A percentile compares a stretch with the other conserved stretches of the same genome.
Evolutionary conservation across 2,888 invertebrate genomes (phyloP).

Genomic region (Muscina levida): DNA sequence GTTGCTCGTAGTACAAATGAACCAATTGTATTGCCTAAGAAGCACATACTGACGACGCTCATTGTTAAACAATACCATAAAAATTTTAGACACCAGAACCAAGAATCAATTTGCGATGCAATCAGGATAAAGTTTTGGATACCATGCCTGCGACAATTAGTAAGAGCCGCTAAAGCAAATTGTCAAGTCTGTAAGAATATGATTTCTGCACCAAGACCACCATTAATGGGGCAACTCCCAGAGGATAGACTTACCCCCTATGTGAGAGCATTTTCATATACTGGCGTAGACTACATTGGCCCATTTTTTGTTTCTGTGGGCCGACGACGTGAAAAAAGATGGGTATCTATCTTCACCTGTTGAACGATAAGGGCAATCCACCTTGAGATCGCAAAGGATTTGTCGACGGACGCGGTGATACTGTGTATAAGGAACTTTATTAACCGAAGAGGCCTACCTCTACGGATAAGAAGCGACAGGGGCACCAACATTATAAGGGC

Average conservation of each 20-base stretch:
- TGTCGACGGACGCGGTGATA: conserved; percentile 49
- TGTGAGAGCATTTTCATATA: conserved; percentile 63
- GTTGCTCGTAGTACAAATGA: conserved; percentile 6
- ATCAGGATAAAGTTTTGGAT: conserved; percentile 54
- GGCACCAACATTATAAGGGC: too few relatives aligned
- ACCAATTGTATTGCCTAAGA: conserved; percentile 23
- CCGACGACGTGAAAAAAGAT: conserved; percentile 61
- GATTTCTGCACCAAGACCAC: conserved; percentile 49
- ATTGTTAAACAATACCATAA: conserved; percentile 36
- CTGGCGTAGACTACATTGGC: conserved; percentile 63
- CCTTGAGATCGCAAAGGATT: conserved; percentile 50
- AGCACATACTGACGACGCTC: conserved; percentile 16
- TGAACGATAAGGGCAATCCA: conserved; percentile 58
- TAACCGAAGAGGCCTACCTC: conserved; percentile 48
- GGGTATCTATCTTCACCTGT: conserved; percentile 67
- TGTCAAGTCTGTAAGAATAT: conserved; percentile 49
- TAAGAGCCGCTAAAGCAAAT: conserved; percentile 38
- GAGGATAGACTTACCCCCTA: conserved; percentile 61
- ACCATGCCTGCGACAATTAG: conserved; percentile 26
- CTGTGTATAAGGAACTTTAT: conserved; percentile 46
- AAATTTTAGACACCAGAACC: conserved; percentile 43
- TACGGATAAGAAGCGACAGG: too few relatives aligned
- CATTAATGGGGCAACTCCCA: conserved; percentile 69
- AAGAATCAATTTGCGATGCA: conserved; percentile 35
- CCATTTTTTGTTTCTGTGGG: conserved; percentile 58